A percentile compares a stretch with the other conserved stretches of the same genome.
Evolutionary conservation across 2,888 invertebrate genomes (phyloP).

Genomic region (Xylocampa areola): DNA sequence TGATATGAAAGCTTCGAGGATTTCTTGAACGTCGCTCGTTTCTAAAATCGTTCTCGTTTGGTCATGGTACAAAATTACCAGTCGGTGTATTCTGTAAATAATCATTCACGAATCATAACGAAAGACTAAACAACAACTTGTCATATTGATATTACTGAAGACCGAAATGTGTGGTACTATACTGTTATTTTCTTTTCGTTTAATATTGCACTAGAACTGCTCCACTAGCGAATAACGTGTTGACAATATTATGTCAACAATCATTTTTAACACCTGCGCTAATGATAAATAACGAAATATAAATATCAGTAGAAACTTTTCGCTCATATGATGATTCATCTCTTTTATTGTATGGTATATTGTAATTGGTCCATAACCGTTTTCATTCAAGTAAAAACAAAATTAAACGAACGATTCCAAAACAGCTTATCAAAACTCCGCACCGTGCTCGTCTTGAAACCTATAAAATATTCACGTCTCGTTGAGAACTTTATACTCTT

Average conservation of each 20-base stretch:
- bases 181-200: conserved; percentile 4
- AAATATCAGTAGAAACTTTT: conserved; percentile 3
- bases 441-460: conserved; percentile 13
- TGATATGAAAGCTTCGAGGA: conserved; percentile 24
- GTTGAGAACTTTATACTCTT: conserved; percentile 40
- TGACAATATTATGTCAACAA: conserved; percentile 32
- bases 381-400: too few relatives aligned
- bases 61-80: conserved; percentile 43
- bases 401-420: conserved; percentile 5
- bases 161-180: conserved; percentile 2
- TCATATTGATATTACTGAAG: conserved; percentile 41
- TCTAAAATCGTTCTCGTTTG: conserved; percentile 38
- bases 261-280: conserved; percentile 9
- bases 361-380: too few relatives aligned
- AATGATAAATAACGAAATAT: conserved; percentile 15
- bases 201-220: neutral
- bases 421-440: conserved; percentile 21
- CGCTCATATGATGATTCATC: too few relatives aligned
- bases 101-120: conserved; percentile 28
- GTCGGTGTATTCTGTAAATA: conserved; percentile 43
- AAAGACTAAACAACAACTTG: conserved; percentile 44
- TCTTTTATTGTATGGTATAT: too few relatives aligned
- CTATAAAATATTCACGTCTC: conserved; percentile 40
- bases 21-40: conserved; percentile 28
- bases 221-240: conserved; percentile 10